Conservation (phyloP, 2,113 vertebrate genomes). For the Bufo gargarizans region DNA sequence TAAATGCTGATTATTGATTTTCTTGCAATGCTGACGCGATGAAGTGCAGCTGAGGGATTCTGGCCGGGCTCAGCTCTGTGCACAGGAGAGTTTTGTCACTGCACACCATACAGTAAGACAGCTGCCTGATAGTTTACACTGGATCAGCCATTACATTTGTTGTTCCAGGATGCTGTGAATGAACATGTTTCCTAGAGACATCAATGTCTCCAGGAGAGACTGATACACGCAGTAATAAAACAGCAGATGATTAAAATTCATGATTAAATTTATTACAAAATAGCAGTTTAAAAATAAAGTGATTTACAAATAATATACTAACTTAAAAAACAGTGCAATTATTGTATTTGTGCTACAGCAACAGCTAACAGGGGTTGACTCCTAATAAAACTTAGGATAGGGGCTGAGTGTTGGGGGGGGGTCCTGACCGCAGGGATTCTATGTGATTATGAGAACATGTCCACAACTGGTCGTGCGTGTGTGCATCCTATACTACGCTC, state of each 20-base stretch:
- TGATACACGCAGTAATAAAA: background rate
- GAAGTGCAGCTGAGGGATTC: conserved; percentile 48
- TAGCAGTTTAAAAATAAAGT: conserved; percentile 18
- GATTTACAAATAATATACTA: background rate
- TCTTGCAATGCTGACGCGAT: conserved; percentile 34
- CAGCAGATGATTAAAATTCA: background rate
- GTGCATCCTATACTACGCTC: too few species aligned
- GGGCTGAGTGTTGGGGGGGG: too few species aligned
- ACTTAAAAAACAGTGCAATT: conserved; percentile 1
- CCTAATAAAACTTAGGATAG: too few species aligned
- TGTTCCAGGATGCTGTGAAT: background rate
- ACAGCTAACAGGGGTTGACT: too few species aligned
- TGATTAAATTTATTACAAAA: conserved; percentile 38
- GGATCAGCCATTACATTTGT: conserved; percentile 10
- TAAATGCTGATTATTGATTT: conserved; percentile 55
- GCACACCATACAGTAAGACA: background rate
- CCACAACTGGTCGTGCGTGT: too few species aligned
- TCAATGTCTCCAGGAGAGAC: background rate
- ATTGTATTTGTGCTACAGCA: background rate
- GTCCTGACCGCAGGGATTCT: too few species aligned
- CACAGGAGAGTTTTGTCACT: conserved; percentile 35
- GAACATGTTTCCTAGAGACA: background rate
- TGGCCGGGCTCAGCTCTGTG: conserved; percentile 5
- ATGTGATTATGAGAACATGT: too few species aligned
- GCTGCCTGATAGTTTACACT: conserved; percentile 1